These are phyloP conservation scores for Nannobrachium achirus DNA, from an alignment of 2,113 vertebrate genomes.

Conservation along the genomic window DNA sequence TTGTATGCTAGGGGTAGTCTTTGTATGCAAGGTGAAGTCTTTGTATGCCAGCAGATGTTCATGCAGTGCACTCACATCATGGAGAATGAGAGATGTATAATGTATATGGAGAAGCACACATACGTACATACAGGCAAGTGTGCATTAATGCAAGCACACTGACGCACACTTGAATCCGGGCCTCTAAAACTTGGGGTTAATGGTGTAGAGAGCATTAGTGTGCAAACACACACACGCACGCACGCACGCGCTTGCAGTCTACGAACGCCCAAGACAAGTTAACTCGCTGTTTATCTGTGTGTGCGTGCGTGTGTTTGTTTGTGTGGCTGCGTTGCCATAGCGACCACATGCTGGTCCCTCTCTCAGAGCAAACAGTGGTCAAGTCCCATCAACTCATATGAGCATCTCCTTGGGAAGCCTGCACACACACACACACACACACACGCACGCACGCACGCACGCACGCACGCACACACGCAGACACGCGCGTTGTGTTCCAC, in stretches of 20 bases:
- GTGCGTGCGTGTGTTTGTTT: not conserved
- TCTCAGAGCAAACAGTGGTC: not conserved
- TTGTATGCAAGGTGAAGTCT: too few relatives aligned
- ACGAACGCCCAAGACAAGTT: not conserved
- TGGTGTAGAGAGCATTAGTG: too few relatives aligned
- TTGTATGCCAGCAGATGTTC: too few relatives aligned
- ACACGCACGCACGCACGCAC: too few relatives aligned
- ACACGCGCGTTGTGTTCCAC: too few relatives aligned
- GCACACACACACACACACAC: not conserved
- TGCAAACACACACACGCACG: not conserved
- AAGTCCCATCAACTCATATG: not conserved
- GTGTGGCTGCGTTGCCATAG: constrained; percentile 12
- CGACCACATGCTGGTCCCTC: constrained; percentile 1
- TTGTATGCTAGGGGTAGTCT: too few relatives aligned
- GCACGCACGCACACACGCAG: too few relatives aligned
- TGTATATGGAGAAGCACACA: not conserved
- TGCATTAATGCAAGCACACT: too few relatives aligned
- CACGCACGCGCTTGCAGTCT: constrained; percentile 11
- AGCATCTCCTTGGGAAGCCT: not conserved
- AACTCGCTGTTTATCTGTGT: not conserved
- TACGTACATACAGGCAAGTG: not conserved
- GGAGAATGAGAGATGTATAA: not conserved
- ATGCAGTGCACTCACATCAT: not conserved
- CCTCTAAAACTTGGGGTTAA: too few relatives aligned
- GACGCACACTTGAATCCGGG: not conserved